Conservation (phyloP, 2,888 invertebrate species). For the Mesorhabditis sp. region DNA sequence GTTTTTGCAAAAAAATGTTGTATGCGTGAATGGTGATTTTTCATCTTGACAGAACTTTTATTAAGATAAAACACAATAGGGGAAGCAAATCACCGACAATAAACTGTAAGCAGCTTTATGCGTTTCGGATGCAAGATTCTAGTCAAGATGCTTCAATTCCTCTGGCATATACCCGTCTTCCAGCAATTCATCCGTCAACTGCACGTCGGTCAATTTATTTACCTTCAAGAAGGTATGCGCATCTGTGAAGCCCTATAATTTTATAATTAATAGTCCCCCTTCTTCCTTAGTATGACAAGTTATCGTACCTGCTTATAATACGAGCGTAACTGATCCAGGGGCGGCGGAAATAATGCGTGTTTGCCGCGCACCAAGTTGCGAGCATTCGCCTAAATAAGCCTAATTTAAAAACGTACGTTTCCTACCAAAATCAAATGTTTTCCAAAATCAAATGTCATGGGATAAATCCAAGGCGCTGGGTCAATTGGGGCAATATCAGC, state of each 20-base stretch:
- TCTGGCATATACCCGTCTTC: neutral
- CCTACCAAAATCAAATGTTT: conserved; percentile 50
- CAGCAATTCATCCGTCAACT: neutral
- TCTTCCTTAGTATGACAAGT: neutral
- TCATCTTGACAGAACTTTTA: too few relatives aligned
- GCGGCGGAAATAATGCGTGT: conserved; percentile 60
- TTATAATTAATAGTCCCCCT: neutral
- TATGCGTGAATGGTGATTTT: too few relatives aligned
- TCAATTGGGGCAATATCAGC: conserved; percentile 51
- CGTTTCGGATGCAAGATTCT: too few relatives aligned
- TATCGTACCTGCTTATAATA: conserved; percentile 52
- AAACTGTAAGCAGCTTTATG: too few relatives aligned
- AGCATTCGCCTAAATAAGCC: conserved; percentile 53
- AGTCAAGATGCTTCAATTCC: neutral
- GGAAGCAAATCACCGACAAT: too few relatives aligned
- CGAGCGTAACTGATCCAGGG: conserved; percentile 43
- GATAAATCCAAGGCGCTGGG: conserved; percentile 35
- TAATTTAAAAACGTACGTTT: neutral
- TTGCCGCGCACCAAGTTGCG: conserved; percentile 56
- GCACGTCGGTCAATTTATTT: conserved; percentile 14
- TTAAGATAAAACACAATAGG: too few relatives aligned
- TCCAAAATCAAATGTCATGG: conserved; percentile 46
- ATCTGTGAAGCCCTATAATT: conserved; percentile 55
- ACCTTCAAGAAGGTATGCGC: conserved; percentile 57
- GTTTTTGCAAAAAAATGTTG: too few relatives aligned